Conservation (phyloP, 2,888 invertebrate species). For the Cheilosia vernalis region DNA sequence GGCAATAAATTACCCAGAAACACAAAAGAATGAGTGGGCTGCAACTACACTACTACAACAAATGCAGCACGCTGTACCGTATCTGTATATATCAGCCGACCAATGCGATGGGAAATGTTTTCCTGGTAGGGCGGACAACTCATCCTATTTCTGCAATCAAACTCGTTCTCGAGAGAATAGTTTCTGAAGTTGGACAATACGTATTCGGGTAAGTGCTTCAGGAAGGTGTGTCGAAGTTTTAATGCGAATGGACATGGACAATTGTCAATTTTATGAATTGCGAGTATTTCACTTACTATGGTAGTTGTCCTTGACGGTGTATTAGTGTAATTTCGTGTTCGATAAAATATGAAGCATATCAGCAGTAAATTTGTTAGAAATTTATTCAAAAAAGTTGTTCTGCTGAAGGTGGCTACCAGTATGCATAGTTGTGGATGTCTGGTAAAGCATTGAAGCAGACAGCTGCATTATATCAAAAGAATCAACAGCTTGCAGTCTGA, state of each 20-base stretch:
- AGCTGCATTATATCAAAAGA: too few relatives aligned
- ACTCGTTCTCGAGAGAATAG: conserved; percentile 23
- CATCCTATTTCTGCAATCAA: conserved; percentile 1
- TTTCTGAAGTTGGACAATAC: conserved; percentile 18
- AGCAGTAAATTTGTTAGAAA: background rate
- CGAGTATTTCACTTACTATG: conserved; percentile 25
- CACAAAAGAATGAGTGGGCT: conserved; percentile 26
- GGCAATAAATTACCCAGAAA: conserved; percentile 64
- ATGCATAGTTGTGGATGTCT: too few relatives aligned
- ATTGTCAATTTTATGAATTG: conserved; percentile 37
- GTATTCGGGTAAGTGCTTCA: conserved; percentile 11
- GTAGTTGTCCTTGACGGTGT: conserved; percentile 19
- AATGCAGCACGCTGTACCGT: conserved; percentile 1
- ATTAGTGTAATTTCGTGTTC: background rate
- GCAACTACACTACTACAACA: background rate
- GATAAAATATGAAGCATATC: background rate
- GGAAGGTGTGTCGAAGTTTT: conserved; percentile 21
- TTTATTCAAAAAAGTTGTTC: background rate
- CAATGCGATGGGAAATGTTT: background rate
- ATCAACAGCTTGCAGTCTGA: too few relatives aligned
- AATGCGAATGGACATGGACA: conserved; percentile 22
- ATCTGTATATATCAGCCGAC: background rate
- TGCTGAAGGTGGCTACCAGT: background rate
- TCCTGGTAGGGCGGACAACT: background rate
- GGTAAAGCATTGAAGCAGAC: too few relatives aligned